Base-by-base conservation (phyloP, 37 sponge, comb jelly and placozoan genomes). In the Theonella swinhoei region DNA sequence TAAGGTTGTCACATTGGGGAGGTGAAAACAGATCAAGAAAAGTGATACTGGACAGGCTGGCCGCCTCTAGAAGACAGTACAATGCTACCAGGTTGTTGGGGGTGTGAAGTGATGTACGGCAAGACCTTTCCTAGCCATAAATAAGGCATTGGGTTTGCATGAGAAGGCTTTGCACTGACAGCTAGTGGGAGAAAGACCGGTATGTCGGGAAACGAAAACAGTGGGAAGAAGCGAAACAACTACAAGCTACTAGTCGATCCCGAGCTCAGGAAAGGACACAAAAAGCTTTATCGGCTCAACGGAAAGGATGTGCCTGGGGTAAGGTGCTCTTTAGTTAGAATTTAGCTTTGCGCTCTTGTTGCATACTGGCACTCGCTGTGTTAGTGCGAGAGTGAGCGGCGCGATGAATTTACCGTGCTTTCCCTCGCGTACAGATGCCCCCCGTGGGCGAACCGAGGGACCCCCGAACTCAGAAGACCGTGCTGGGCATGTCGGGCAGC, bases 211-310 rank as follows among this genome's bases (percentile, higher is more conserved):
- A 70, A 26, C 8, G 84, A 84, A 39, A 28, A 66, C 42, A 24
- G 24, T 2, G 85, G 67, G 25, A 87, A 79, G 64, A 93, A 89
- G 71, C 85, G 91, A 73, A 93, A 92, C 73, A 92, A 93, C 61
- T 93, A 93, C 80, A 93, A 93, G 80, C 70, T 93, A 25, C 39
- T 93, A 40, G 87, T 83, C 5, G 94, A 93, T 63, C 94, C 94
- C 4, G 94, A 93, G 75, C 79, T 93, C n/a, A 78, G 78, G 75
- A 86, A 83, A 42, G 94, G 80, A 39, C 29, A 69, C 29, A 92
- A 88, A 83, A 93, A 93, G 83, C 41, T 89, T 1, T 92, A 92
- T 82, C 76, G 93, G 30, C 72, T 93, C 30, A 80, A 80, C 39
- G 89, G 89, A n/a, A 85, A 85, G 82, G 81, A 70, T 58, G 72